Evolutionary conservation across 2,888 invertebrate species (phyloP), one percentile per base, ranked within the genome.

Genomic region (Eurois occulta): DNA sequence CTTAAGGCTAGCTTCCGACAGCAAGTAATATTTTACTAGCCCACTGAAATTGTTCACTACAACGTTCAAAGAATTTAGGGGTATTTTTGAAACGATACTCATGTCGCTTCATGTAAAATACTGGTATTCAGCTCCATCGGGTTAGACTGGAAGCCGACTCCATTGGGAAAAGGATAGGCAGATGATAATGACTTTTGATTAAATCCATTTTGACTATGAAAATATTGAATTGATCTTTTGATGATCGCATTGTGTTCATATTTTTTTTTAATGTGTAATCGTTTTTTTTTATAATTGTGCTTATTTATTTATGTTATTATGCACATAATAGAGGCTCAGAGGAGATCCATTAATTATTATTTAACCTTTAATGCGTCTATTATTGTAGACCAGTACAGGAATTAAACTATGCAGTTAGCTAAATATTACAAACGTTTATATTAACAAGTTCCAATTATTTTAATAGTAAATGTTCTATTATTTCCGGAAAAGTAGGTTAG

Each of bases 1-100:
- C 43, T 83, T 84, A 77, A 46, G 28, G 69, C 73, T 84, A 55
- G 73, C 73, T 83, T 83, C 81, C 83, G 75, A 71, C 62, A 24
- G 60, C 73, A 72, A 77, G 41, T 78, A 82, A 84, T 84, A 69
- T 75, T 71, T 64, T 62, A 75, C 55, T 66, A 58, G 32, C 70
- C 32, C 6, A 13, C n/a, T 64, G 28, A 73, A 67, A 58, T 67
- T 55, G 72, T 75, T 80, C 16, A 18, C 32, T n/a, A 24, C 24
- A 58, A 28, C 28, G 28, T 73, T 32, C 28, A 66, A 32, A 35
- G 32, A 58, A 58, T 70, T 66, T 1, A 35, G 13, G 7, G 18
- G 10, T 24, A 58, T 43, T 73, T 78, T 74, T 38, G 0, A 35
- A 62, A 35, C 35, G 28, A 28, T 16, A 32, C 21, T 60, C 18